Percentiles rank a stretch among this genome's conserved stretches.
Conservation (phyloP, 2,888 invertebrate genomes). For the Drosophila bunnanda region DNA sequence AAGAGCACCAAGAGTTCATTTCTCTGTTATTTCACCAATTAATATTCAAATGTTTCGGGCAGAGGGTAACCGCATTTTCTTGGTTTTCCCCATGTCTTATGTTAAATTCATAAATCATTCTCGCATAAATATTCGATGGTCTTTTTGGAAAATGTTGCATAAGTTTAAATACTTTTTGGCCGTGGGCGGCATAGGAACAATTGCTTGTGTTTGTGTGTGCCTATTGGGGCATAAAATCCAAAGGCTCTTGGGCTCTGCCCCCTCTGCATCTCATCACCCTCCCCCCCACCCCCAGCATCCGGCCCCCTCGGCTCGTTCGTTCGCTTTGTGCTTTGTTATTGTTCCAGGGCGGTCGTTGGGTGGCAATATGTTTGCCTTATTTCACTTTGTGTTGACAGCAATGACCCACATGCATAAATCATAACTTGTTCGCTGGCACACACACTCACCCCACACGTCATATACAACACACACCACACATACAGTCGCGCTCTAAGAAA, state of each 20-base stretch:
- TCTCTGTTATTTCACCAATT: slow-evolving; percentile 26
- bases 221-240: slow-evolving; percentile 54
- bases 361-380: slow-evolving; percentile 71
- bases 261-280: background rate
- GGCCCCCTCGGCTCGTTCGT: slow-evolving; percentile 8
- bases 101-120: slow-evolving; percentile 58
- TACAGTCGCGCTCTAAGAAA: slow-evolving; percentile 30
- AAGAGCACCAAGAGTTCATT: background rate
- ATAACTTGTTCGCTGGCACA: slow-evolving; percentile 63
- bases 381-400: slow-evolving; percentile 79
- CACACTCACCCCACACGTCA: slow-evolving; percentile 22
- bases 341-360: slow-evolving; percentile 39
- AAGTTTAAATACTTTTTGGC: slow-evolving; percentile 57
- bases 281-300: slow-evolving; percentile 8
- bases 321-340: slow-evolving; percentile 39
- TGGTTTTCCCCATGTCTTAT: slow-evolving; percentile 22
- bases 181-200: slow-evolving; percentile 3
- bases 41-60: slow-evolving; percentile 12
- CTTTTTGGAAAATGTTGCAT: slow-evolving; percentile 50
- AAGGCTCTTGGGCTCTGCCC: slow-evolving; percentile 11
- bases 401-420: slow-evolving; percentile 83
- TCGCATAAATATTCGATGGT: slow-evolving; percentile 50
- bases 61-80: slow-evolving; percentile 21
- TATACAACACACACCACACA: background rate
- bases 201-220: slow-evolving; percentile 21